phyloP scores from a whole-genome alignment of 2,797 vertebrate species.

The Onychomys leucogaster region DNA sequence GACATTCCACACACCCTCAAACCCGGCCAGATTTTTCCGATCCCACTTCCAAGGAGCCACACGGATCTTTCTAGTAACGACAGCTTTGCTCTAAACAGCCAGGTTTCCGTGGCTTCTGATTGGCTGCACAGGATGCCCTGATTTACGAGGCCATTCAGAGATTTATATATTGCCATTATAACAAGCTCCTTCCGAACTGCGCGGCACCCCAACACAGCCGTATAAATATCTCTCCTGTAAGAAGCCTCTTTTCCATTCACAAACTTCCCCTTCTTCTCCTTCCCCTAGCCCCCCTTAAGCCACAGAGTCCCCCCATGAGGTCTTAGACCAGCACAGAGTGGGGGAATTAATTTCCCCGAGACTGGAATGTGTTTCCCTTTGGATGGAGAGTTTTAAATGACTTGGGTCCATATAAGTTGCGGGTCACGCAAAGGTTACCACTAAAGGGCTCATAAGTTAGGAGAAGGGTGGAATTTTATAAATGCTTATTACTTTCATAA shows the following conservation, averaged over 20 bases:
- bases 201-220: slow-evolving; percentile 60
- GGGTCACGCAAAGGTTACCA: slow-evolving; percentile 78
- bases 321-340: slow-evolving; percentile 65
- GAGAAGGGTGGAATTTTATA: slow-evolving; percentile 68
- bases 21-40: slow-evolving; percentile 82
- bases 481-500: slow-evolving; percentile 83
- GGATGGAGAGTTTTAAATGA: slow-evolving; percentile 77
- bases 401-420: slow-evolving; percentile 72
- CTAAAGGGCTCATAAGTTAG: slow-evolving; percentile 61
- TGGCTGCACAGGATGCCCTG: slow-evolving; percentile 2
- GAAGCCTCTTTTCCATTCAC: slow-evolving; percentile 74
- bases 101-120: slow-evolving; percentile 56
- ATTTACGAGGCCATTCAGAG: slow-evolving; percentile 81
- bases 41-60: slow-evolving; percentile 73
- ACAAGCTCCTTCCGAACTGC: slow-evolving; percentile 80
- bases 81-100: slow-evolving; percentile 21
- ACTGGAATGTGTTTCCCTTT: slow-evolving; percentile 72
- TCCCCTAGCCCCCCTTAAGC: neutral
- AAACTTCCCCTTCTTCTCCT: slow-evolving; percentile 68
- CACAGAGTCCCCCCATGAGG: slow-evolving; percentile 68
- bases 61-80: slow-evolving; percentile 71
- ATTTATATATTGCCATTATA: slow-evolving; percentile 84
- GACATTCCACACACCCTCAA: slow-evolving; percentile 81
- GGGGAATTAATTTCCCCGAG: slow-evolving; percentile 71
- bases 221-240: slow-evolving; percentile 75